Evolutionary conservation across 2,888 invertebrate genomes (phyloP), one percentile per base, ranked within the genome.

Genomic region (Eristalinus aeneus): DNA sequence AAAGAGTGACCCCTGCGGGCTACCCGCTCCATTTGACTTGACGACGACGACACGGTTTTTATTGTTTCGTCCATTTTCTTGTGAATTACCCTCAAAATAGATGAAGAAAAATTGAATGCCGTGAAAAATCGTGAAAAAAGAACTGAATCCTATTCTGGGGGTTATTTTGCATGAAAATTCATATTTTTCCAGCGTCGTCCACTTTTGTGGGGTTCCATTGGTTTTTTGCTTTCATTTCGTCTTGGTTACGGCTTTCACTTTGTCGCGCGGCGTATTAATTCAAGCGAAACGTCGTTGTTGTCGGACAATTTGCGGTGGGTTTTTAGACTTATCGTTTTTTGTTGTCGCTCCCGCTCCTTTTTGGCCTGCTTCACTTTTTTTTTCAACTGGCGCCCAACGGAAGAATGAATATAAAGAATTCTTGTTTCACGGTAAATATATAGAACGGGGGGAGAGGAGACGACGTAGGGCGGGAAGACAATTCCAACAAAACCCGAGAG

Each of bases 281-380:
- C 80, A 75, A 72, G 80, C 63, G 72, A 85, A 80, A 80, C 80
- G 85, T 76, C 80, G 67, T 80, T 80, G 60, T 84, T 80, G 80
- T 80, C 76, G 72, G 74, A 76, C 76, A 85, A 80, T 84, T 76
- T 84, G 71, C 56, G 74, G 80, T 63, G 76, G 75, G 56, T 67
- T 46, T 27, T 76, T 73, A 22, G 36, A 58, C 53, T 79, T 73
- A 67, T 72, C 54, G n/a, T n/a, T 56, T 54, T 27, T n/a, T 10
- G 2, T 39, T 39, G 39, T 9, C 8, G 1, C 54, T 22, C 22
- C 22, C 54, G 8, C 22, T 54, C 22, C 22, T 20, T 12, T 10
- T 56, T 1, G 5, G 39, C 2, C 3, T 39, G 39, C 12, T 39
- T 39, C 5, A 27, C 9, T 8, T 20, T 12, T 10, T 56, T 1